Evolutionary conservation across 2,797 vertebrate species (phyloP), one percentile per base, ranked within the genome.

Genomic region (Sardinella longiceps): DNA sequence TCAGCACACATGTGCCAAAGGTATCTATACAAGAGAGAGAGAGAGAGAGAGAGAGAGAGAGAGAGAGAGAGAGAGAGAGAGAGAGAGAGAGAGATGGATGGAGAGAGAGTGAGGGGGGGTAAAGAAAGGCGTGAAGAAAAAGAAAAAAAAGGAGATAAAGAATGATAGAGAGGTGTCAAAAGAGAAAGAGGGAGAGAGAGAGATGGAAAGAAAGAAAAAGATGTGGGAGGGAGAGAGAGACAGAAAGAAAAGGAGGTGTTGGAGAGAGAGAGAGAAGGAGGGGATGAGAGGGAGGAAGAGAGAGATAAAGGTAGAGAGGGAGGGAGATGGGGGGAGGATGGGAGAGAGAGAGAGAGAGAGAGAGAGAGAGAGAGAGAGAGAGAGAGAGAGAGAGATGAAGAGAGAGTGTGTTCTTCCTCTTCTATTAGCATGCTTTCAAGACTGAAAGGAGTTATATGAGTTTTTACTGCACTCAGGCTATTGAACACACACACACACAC

Each of bases 381-480:
- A 25, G 25, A 11, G 20, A 60, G 2, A 60, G 25, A 6, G 11
- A 53, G 58, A 63, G n/a, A n/a, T n/a, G n/a, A n/a, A n/a, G n/a
- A n/a, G n/a, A 25, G 6, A 28, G 58, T 28, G 9, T 9, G 11
- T 63, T 30, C 30, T 3, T 12, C 25, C 28, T 11, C 3, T 63
- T 30, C 25, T 3, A 14, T 25, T 63, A 25, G 7, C 28, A 3
- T 30, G 60, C 9, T 11, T 7, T 48, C 9, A 60, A 10, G 56
- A 63, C n/a, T 63, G 25, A 28, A 10, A 3, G 58, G 58, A 63
- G 23, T 63, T 63, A n/a, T 1, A 23, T 10, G n/a, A 6, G 4
- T 25, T n/a, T 63, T 63, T 63, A 63, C 58, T 63, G 58, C 58
- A 63, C 58, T 63, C 25, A 25, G 58, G n/a, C 58, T 28, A 63